These are phyloP conservation scores for Enteromius mattozi DNA, from an alignment of 2,797 vertebrate species.

Conservation along the genomic window DNA sequence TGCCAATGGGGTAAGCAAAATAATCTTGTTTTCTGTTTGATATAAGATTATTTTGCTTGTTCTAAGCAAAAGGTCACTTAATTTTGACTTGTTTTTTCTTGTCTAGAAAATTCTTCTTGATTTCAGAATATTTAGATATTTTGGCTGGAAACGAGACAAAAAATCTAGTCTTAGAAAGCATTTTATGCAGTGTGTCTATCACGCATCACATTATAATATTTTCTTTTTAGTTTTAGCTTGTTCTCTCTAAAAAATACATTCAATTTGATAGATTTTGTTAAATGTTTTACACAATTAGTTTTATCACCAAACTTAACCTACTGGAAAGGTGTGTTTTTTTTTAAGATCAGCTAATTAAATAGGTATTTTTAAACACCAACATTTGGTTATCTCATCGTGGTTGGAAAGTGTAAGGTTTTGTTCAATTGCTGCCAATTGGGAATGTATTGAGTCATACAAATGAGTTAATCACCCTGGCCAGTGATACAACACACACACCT, in stretches of 20 bases:
- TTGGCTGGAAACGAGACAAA: no score
- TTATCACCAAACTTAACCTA: neutral
- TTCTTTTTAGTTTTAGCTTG: neutral
- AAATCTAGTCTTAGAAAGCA: no score
- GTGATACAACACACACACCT: conserved; percentile 49
- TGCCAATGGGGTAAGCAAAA: no score
- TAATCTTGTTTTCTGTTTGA: no score
- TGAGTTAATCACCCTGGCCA: conserved; percentile 70
- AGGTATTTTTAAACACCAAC: neutral
- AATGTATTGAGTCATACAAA: conserved; percentile 76
- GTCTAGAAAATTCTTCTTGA: no score
- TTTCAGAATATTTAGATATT: no score
- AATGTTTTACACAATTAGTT: neutral
- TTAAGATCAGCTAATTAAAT: conserved; percentile 6
- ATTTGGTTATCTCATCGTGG: conserved; percentile 53
- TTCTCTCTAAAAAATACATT: neutral
- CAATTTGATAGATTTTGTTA: neutral
- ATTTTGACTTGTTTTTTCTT: no score
- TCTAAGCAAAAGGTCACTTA: no score
- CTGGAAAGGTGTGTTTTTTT: neutral
- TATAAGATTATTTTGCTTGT: no score
- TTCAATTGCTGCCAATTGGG: conserved; percentile 75
- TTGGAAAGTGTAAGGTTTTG: conserved; percentile 76
- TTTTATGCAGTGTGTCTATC: neutral
- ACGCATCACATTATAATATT: conserved; percentile 2